A percentile compares a stretch with the other conserved stretches of the same genome.
phyloP scores from a whole-genome alignment of 2,113 vertebrate genomes.

The Reinhardtius hippoglossoides region DNA sequence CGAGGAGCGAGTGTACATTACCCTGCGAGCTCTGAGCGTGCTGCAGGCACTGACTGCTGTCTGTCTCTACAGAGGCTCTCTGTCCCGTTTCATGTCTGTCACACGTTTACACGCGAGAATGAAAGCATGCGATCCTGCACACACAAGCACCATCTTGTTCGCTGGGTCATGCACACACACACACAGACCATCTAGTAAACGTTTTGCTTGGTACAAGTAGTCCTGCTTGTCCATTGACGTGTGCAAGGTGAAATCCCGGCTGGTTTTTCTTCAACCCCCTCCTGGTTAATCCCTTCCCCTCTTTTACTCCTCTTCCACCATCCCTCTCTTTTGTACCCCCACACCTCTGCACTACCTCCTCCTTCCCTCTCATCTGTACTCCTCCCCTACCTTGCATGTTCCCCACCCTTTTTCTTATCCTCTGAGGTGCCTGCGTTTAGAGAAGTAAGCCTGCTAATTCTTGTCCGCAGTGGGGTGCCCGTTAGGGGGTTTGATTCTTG shows the following conservation, averaged over 20 bases:
- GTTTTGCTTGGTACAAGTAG: slow-evolving; percentile 17
- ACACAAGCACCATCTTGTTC: slow-evolving; percentile 26
- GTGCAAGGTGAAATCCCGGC: slow-evolving; percentile 11
- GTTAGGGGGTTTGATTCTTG: slow-evolving; percentile 78
- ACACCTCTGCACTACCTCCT: too few species aligned
- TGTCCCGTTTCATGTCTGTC: slow-evolving; percentile 73
- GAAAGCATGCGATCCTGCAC: slow-evolving; percentile 58
- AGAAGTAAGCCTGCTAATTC: slow-evolving; percentile 80
- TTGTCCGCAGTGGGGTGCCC: slow-evolving; percentile 78
- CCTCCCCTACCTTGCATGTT: slow-evolving; percentile 26
- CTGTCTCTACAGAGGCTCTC: slow-evolving; percentile 69
- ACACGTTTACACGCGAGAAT: slow-evolving; percentile 63
- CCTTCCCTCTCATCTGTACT: slow-evolving; percentile 11
- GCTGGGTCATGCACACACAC: not conserved
- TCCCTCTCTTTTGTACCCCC: slow-evolving; percentile 4
- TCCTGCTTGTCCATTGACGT: slow-evolving; percentile 28
- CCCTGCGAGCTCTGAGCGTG: slow-evolving; percentile 75
- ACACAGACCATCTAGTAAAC: not conserved
- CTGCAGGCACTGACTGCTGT: slow-evolving; percentile 78
- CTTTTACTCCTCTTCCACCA: slow-evolving; percentile 15
- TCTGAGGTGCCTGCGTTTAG: slow-evolving; percentile 73
- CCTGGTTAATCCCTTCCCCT: not conserved
- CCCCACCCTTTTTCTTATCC: slow-evolving; percentile 58
- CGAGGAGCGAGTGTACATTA: slow-evolving; percentile 72
- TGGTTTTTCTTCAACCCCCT: slow-evolving; percentile 13